Base-by-base conservation (phyloP, 2,797 vertebrate genomes). In the Melanitta fusca region DNA sequence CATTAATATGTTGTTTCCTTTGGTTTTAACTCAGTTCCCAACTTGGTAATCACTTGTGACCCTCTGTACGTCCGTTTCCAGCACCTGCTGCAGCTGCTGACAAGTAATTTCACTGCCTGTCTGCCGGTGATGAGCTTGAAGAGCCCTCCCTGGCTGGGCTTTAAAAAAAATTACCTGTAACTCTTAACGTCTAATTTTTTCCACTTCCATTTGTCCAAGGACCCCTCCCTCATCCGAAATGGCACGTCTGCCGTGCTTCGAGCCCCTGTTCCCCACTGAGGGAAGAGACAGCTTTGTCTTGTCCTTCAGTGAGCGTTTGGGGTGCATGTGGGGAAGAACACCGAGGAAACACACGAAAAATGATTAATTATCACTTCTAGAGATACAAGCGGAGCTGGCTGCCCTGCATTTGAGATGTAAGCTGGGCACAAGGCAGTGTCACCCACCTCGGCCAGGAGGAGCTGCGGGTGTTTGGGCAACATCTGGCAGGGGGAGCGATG, bases 211-310 rank as follows among this genome's bases (percentile, higher is more conserved):
- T 39, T 41, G 30, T 39, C 13, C 9, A 58, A 28, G 49, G 28
- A n/a, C 18, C 34, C 54, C 38, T n/a, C 28, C 18, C 39, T 62
- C 7, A 0, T 25, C 3, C 0, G 27, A 60, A 60, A 45, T 25
- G 39, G 30, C 45, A 34, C 53, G 16, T 15, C 45, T 22, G 10
- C 25, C 0, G 1, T 15, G 34, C 24, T 71, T 30, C 24, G 25
- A 69, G 30, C 56, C 62, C 13, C 11, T 4, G 19, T n/a, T n/a
- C 27, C 32, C 28, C 66, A 2, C 10, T 2, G 0, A 79, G 57
- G 54, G 43, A 21, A 27, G 27, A 27, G 78, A 17, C 45, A 25
- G 38, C 54, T 38, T 53, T 30, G n/a, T 62, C 61, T 41, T 41
- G 27, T 30, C n/a, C 17, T 4, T 49, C 34, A 64, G 38, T 1